These are phyloP conservation scores for Listronotus oregonensis DNA, from an alignment of 1,140 invertebrate genomes.

Conservation along the genomic window DNA sequence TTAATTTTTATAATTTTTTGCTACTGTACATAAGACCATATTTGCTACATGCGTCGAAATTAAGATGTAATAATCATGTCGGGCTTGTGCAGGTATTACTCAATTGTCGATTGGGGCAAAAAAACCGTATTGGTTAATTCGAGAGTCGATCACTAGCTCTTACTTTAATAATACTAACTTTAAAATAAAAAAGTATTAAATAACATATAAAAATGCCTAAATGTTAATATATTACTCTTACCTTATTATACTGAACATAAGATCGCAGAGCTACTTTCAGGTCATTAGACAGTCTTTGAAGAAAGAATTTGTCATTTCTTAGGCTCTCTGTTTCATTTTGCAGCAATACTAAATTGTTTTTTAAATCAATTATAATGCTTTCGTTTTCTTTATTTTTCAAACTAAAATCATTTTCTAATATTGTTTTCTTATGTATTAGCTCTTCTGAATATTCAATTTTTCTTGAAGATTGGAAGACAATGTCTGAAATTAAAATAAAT, in stretches of 20 bases:
- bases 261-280: slow-evolving; percentile 37
- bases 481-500: slow-evolving; percentile 20
- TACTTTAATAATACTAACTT: too few relatives aligned
- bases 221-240: too few relatives aligned
- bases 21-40: too few relatives aligned
- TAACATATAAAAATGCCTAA: too few relatives aligned
- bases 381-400: slow-evolving; percentile 6
- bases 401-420: slow-evolving; percentile 12
- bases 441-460: slow-evolving; percentile 30
- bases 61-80: too few relatives aligned
- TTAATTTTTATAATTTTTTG: too few relatives aligned
- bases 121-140: too few relatives aligned
- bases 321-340: slow-evolving; percentile 27
- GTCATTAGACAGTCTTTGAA: slow-evolving; percentile 42
- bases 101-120: too few relatives aligned
- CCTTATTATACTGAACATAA: slow-evolving; percentile 36
- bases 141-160: too few relatives aligned
- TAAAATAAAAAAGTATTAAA: too few relatives aligned
- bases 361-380: slow-evolving; percentile 1
- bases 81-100: too few relatives aligned
- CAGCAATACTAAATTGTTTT: slow-evolving; percentile 13
- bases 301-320: slow-evolving; percentile 40
- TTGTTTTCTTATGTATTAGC: slow-evolving; percentile 14
- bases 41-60: too few relatives aligned
- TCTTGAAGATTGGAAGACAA: slow-evolving; percentile 35